These are phyloP conservation scores for Malurus elegans DNA, from an alignment of 2,113 vertebrate genomes.

Conservation along the genomic window DNA sequence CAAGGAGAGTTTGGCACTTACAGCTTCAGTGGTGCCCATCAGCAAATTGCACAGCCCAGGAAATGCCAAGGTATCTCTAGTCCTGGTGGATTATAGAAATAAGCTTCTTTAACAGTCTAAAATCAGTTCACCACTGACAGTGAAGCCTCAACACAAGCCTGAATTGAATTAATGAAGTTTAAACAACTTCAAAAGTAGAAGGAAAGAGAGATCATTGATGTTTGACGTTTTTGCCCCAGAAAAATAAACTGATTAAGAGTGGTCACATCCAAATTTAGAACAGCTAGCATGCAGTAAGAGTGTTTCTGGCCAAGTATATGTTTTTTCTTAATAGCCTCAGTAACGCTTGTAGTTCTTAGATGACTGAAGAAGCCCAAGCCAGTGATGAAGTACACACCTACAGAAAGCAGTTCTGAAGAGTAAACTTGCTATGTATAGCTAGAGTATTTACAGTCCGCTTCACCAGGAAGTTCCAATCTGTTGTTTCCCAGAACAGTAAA, in stretches of 20 bases:
- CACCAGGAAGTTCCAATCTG: background rate
- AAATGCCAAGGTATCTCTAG: background rate
- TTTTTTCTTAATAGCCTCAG: background rate
- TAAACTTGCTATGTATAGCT: background rate
- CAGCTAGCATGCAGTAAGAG: background rate
- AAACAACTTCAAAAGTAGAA: background rate
- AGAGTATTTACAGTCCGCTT: background rate
- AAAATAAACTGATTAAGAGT: background rate
- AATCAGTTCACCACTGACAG: background rate
- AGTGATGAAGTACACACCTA: background rate
- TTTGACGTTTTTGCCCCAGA: background rate
- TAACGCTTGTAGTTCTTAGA: background rate
- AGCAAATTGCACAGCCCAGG: background rate
- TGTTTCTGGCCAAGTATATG: background rate
- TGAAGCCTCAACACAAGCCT: background rate
- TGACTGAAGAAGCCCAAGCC: background rate
- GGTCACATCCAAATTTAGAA: background rate
- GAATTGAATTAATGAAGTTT: background rate
- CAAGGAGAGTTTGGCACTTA: background rate
- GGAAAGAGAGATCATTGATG: background rate
- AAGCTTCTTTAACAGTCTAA: background rate
- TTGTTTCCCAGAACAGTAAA: background rate
- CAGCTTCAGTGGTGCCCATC: accelerated
- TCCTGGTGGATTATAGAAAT: background rate
- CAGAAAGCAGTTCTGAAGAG: background rate